Evolutionary conservation across 2,888 invertebrate species (phyloP).

Genomic region (Aplocera efformata): DNA sequence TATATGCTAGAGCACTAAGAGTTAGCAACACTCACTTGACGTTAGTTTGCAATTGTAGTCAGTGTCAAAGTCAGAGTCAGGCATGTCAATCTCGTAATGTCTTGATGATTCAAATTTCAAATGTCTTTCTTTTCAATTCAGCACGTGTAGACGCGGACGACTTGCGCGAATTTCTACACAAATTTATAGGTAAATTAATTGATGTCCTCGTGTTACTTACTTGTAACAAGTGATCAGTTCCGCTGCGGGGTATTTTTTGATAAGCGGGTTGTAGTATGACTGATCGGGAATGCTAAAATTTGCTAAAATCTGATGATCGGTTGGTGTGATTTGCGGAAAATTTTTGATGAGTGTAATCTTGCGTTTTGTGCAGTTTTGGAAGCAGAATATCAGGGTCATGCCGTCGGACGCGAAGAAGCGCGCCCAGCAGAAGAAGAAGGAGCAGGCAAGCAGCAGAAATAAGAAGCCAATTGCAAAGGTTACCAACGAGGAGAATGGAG

Average conservation of each 20-base stretch:
- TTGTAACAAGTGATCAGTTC: slow-evolving; percentile 2
- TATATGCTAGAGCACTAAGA: too few relatives aligned
- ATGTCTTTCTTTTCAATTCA: slow-evolving; percentile 67
- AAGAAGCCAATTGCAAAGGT: slow-evolving; percentile 76
- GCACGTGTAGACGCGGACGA: slow-evolving; percentile 76
- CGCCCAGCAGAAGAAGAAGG: slow-evolving; percentile 98
- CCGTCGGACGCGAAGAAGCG: slow-evolving; percentile 99
- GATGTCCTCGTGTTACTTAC: neutral
- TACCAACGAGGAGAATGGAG: slow-evolving; percentile 79
- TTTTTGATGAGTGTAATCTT: slow-evolving; percentile 13
- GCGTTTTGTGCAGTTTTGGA: slow-evolving; percentile 34
- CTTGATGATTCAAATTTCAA: slow-evolving; percentile 27
- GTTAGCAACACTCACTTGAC: too few relatives aligned
- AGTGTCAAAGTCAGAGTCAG: too few relatives aligned
- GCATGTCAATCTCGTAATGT: too few relatives aligned
- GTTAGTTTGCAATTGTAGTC: too few relatives aligned
- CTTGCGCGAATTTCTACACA: slow-evolving; percentile 51
- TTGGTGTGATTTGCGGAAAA: slow-evolving; percentile 14
- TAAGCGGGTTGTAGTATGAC: neutral
- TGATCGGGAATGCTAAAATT: neutral
- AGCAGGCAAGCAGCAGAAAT: slow-evolving; percentile 89
- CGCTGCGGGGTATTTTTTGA: neutral
- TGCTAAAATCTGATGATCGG: neutral
- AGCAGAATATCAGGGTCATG: slow-evolving; percentile 81
- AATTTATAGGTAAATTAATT: slow-evolving; percentile 47